Conservation (phyloP, 2,797 vertebrate genomes). For the Manis pentadactyla region DNA sequence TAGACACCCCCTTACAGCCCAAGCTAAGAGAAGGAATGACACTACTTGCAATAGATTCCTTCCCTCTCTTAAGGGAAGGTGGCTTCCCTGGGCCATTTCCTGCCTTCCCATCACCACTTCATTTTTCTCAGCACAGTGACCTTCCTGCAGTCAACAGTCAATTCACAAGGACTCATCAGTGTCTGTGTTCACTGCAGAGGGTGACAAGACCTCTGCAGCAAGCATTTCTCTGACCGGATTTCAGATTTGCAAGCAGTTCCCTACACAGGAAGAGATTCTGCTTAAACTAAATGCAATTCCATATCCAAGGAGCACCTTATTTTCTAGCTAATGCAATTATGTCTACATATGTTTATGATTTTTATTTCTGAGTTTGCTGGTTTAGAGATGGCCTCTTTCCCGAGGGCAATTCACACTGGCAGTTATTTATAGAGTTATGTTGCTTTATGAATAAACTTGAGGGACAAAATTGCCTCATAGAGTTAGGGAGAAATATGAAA, state of each 20-base stretch:
- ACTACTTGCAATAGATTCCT: background rate
- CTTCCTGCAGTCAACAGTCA: background rate
- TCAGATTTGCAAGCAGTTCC: constrained; percentile 36
- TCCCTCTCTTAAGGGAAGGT: background rate
- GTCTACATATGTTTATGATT: background rate
- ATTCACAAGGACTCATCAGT: background rate
- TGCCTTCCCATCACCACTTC: constrained; percentile 19
- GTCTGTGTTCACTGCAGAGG: background rate
- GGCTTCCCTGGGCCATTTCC: background rate
- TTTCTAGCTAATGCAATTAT: background rate
- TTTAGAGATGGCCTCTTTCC: constrained; percentile 50
- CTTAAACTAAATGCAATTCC: background rate
- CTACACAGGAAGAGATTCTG: constrained; percentile 51
- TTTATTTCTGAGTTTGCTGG: constrained; percentile 59
- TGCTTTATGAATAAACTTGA: background rate
- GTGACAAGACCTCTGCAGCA: constrained; percentile 33
- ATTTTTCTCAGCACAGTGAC: constrained; percentile 46
- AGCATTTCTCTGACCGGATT: constrained; percentile 58
- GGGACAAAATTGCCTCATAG: background rate
- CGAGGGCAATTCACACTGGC: background rate
- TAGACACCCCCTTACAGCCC: background rate
- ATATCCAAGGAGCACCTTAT: constrained; percentile 46
- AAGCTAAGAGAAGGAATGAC: background rate
- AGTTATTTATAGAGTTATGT: constrained; percentile 13
- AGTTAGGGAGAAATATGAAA: background rate